Percentiles rank a stretch among this genome's conserved stretches.
phyloP scores from a whole-genome alignment of 2,797 vertebrate genomes.

The Melanotaenia maccullochi region DNA sequence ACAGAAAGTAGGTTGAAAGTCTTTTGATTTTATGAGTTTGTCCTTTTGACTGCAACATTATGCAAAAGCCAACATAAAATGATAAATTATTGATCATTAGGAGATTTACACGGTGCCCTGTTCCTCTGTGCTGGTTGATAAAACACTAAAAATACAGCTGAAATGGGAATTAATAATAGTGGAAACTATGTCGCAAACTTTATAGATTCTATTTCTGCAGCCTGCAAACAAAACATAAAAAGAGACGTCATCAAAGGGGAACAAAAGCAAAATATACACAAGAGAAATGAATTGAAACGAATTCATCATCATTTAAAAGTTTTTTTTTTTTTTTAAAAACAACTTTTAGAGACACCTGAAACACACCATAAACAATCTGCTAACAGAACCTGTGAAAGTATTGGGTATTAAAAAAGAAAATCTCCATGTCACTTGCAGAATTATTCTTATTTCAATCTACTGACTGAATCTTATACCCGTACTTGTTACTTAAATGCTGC shows the following conservation, averaged over 20 bases:
- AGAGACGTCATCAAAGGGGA: background rate
- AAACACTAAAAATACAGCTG: background rate
- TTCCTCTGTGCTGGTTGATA: background rate
- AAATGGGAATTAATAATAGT: background rate
- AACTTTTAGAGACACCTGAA: background rate
- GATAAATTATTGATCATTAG: background rate
- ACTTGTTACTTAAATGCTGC: background rate
- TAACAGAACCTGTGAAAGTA: too few species aligned
- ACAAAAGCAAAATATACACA: background rate
- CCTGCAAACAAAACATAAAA: background rate
- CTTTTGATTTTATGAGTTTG: background rate
- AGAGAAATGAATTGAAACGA: too few species aligned
- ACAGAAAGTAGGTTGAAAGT: background rate
- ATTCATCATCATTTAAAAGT: too few species aligned
- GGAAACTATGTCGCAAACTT: background rate
- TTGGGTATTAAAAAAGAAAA: too few species aligned
- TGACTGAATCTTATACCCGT: background rate
- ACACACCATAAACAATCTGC: too few species aligned
- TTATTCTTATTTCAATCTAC: background rate
- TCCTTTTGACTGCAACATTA: background rate
- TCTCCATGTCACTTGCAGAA: background rate
- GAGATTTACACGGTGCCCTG: background rate
- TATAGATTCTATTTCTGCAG: background rate
- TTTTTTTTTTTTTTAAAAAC: background rate
- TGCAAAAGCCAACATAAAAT: background rate